Base-by-base conservation (phyloP, 2,797 vertebrate genomes). In the Melanotaenia pygmaea region DNA sequence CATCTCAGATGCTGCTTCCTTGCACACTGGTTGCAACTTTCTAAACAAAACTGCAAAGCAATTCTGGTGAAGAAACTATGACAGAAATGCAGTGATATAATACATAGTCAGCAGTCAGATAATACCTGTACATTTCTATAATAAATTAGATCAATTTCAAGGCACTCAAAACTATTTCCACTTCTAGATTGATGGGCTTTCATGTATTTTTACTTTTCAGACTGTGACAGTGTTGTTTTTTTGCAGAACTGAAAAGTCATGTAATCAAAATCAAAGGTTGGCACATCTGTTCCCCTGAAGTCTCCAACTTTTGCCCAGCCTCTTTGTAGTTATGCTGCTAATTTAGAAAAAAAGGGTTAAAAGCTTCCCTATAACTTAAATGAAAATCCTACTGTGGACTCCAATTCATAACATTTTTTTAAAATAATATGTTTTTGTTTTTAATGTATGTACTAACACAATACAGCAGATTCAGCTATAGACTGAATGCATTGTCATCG, bases 1-100 rank as follows among this genome's bases (percentile, higher is more conserved):
- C 85, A 84, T 84, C 82, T 88, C 82, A 77, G 57, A 70, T 72
- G 86, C 59, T 73, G 73, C 67, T 59, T 51, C 72, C 77, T 58
- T 67, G 80, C 76, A 76, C n/a, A 59, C 68, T 75, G 53, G 70
- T 67, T 71, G 72, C 63, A 50, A 35, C 68, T 64, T 65, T 34
- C 57, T 20, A 74, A 57, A 57, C 12, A n/a, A 10, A 28, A 54
- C 9, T 26, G 24, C 13, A 28, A 28, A 56, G 26, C 20, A 47
- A 16, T 22, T 22, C 50, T 53, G 22, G 9, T 24, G 50, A 22
- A 22, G n/a, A 22, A 51, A 45, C 43, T 43, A 37, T 18, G 18
- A n/a, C 45, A 9, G 45, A n/a, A 47, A 47, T 47, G 45, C 20
- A n/a, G 18, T 18, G 16, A 45, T 45, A 5, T 16, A 50, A 50